Percentiles rank a stretch among this genome's conserved stretches.
phyloP scores from a whole-genome alignment of 2,797 vertebrate genomes.

The Leucoraja ocellata region DNA sequence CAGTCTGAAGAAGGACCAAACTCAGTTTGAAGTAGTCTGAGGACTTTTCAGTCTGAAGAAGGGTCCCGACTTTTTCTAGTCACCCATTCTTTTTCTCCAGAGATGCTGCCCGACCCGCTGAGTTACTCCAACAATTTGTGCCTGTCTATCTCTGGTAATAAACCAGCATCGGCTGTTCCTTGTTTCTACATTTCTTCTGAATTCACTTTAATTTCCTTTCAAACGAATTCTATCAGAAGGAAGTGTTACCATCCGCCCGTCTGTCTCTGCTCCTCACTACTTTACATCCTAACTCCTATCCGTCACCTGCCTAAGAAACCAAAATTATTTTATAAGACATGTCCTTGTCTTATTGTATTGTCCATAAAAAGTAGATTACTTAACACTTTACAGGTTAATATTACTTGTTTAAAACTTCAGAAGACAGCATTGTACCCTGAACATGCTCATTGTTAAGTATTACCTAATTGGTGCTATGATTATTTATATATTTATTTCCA shows the following conservation, averaged over 20 bases:
- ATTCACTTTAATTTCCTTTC: not conserved
- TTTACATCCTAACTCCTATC: not conserved
- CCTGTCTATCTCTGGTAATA: too few species aligned
- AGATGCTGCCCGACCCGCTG: too few species aligned
- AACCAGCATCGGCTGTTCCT: too few species aligned
- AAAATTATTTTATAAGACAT: not conserved
- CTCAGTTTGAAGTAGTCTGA: too few species aligned
- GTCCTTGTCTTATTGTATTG: not conserved
- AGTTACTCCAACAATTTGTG: too few species aligned
- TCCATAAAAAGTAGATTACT: not conserved
- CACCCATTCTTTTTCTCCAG: too few species aligned
- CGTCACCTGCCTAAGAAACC: conserved; percentile 4
- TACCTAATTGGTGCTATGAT: conserved; percentile 5
- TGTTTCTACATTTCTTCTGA: too few species aligned
- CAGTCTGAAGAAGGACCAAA: too few species aligned
- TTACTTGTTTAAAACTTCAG: not conserved
- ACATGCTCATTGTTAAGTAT: not conserved
- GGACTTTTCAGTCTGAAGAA: too few species aligned
- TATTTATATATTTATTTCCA: conserved; percentile 8
- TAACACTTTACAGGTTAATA: not conserved
- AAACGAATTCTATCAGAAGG: not conserved
- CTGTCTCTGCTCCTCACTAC: not conserved
- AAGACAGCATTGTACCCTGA: not conserved
- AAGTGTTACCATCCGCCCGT: not conserved
- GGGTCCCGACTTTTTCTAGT: too few species aligned